Base-by-base conservation (phyloP, 1,140 invertebrate species). In the Orius insidiosus region DNA sequence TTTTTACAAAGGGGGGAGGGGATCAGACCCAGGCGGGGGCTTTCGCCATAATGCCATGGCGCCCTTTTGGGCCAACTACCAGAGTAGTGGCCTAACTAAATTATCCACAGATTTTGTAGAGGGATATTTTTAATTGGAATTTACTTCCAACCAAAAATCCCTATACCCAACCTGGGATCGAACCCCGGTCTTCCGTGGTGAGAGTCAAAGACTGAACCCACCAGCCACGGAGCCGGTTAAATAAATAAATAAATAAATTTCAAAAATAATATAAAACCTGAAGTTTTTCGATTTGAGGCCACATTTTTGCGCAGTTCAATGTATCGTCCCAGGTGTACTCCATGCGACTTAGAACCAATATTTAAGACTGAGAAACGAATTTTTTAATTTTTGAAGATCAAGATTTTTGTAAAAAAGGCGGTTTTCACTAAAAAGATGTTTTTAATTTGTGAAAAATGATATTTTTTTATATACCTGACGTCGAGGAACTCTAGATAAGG, bases 301-400 rank as follows among this genome's bases (percentile, higher is more conserved):
- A 92, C 55, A 88, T 71, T 33, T 62, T 54, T 9, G 76, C 71
- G 43, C 82, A 74, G 32, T 66, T 64, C 18, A 79, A 58, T 9
- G 92, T 61, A 56, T 86, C 70, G 15, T 65, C 54, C 85, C 86
- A 92, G 36, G 71, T 68, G 34, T 78, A 79, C 39, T 74, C 68
- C 60, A 83, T 76, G 53, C 70, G 72, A 15, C 77, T 73, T 41
- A 88, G 64, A 47, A 76, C 75, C 5, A 88, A 53, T 74, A 71
- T 52, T 71, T 71, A 7, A 88, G 59, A 36, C 66, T 68, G 16
- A 55, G 46, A 60, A 87, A 86, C 47, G 70, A 63, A 14, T 68
- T 57, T 35, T 68, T 68, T 6, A 78, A 59, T 30, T 66, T 56
- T 24, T 64, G 56, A 24, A 74, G 59, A 44, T 72, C 62, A 49